Conservation (phyloP, 2,797 vertebrate genomes). For the Molossus alvarezi region DNA sequence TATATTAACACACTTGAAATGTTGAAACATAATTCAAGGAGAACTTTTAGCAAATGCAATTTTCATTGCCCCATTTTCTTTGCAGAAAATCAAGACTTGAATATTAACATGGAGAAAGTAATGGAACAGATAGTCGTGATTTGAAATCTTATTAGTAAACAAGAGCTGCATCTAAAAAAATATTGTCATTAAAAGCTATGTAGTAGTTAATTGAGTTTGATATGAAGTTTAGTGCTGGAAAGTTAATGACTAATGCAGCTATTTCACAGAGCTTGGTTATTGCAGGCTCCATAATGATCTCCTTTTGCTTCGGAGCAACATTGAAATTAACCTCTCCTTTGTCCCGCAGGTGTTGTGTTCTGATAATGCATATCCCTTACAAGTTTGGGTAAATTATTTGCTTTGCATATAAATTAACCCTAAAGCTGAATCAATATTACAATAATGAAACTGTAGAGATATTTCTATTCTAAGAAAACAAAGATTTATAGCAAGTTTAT, state of each 20-base stretch:
- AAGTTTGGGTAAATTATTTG: conserved; percentile 89
- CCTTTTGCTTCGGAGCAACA: conserved; percentile 90
- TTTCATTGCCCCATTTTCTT: conserved; percentile 88
- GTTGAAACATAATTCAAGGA: conserved; percentile 86
- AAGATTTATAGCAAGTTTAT: conserved; percentile 64
- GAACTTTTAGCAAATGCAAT: conserved; percentile 86
- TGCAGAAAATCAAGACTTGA: conserved; percentile 86
- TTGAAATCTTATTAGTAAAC: conserved; percentile 92
- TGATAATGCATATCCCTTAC: conserved; percentile 92
- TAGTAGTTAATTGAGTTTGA: conserved; percentile 92
- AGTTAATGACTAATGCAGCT: conserved; percentile 92
- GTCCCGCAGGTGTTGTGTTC: conserved; percentile 92
- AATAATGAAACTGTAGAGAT: conserved; percentile 80
- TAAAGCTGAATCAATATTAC: conserved; percentile 86
- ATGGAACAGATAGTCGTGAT: conserved; percentile 86
- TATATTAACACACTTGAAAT: conserved; percentile 85
- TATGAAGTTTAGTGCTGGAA: conserved; percentile 92
- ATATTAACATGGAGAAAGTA: conserved; percentile 88
- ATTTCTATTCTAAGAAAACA: conserved; percentile 79
- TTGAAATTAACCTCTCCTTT: conserved; percentile 93
- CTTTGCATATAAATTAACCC: conserved; percentile 90
- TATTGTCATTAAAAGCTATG: conserved; percentile 92
- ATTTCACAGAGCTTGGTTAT: conserved; percentile 92
- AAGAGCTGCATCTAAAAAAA: conserved; percentile 90
- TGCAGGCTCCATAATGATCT: conserved; percentile 90